Evolutionary conservation across 2,888 invertebrate species (phyloP).

Genomic region (Drosophila maculinotata): DNA sequence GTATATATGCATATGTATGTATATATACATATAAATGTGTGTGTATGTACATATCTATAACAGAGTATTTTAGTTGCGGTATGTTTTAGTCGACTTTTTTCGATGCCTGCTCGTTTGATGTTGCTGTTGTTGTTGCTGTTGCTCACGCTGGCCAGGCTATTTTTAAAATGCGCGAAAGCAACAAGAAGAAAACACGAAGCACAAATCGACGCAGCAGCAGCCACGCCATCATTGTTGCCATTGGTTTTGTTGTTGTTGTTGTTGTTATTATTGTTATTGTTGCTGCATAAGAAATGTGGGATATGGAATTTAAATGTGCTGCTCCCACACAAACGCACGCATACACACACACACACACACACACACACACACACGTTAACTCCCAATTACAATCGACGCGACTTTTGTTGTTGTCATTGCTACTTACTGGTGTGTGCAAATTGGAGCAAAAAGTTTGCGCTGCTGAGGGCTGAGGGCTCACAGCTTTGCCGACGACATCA

Average conservation of each 20-base stretch:
- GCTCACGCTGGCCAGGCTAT: conserved; percentile 66
- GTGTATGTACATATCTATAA: not conserved
- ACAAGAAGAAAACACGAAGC: conserved; percentile 60
- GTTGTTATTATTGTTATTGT: conserved; percentile 23
- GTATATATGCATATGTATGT: no score
- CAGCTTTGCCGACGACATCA: conserved; percentile 35
- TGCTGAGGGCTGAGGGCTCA: conserved; percentile 16
- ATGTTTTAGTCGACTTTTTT: conserved; percentile 10
- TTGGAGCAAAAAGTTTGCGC: conserved; percentile 65
- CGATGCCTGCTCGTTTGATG: conserved; percentile 45
- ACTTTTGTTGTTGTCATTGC: conserved; percentile 30
- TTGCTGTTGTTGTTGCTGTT: conserved; percentile 52
- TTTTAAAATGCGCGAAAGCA: conserved; percentile 75
- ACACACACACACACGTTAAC: conserved; percentile 7
- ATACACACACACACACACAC: conserved; percentile 2
- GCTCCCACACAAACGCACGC: conserved; percentile 45
- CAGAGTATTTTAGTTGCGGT: conserved; percentile 37
- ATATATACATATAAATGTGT: no score
- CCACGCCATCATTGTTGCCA: conserved; percentile 62
- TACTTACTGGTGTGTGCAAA: conserved; percentile 65
- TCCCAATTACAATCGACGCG: conserved; percentile 29
- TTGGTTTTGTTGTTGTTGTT: conserved; percentile 51
- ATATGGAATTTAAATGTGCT: conserved; percentile 70
- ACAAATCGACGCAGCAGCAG: conserved; percentile 60
- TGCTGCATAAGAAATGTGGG: conserved; percentile 66